Percentiles rank a stretch among this genome's conserved stretches.
Evolutionary conservation across 2,888 invertebrate species (phyloP).

Genomic region (Microctonus hyperodae): DNA sequence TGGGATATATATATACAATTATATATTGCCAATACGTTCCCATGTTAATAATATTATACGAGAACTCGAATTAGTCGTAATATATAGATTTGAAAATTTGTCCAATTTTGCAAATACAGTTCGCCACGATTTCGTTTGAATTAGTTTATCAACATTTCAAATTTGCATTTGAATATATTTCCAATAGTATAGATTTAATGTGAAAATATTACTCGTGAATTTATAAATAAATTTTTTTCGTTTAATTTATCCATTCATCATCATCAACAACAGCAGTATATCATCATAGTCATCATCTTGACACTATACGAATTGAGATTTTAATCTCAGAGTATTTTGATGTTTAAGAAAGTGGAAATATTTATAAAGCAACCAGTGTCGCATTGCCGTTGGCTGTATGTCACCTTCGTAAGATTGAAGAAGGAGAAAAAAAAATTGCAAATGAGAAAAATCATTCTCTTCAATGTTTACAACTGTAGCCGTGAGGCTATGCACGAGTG

Average conservation of each 20-base stretch:
- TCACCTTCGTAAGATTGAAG: slow-evolving; percentile 23
- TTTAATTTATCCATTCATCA: background rate
- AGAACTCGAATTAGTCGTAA: slow-evolving; percentile 17
- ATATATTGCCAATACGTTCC: slow-evolving; percentile 11
- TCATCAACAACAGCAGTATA: background rate
- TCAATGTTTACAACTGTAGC: background rate
- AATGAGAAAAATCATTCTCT: background rate
- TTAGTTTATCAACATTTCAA: background rate
- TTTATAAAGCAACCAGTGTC: slow-evolving; percentile 22
- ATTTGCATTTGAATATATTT: background rate
- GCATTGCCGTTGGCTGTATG: slow-evolving; percentile 29
- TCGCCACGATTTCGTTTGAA: background rate
- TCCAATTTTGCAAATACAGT: background rate
- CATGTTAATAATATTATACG: slow-evolving; percentile 24
- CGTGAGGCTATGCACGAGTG: background rate
- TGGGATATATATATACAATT: background rate
- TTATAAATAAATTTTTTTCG: too few relatives aligned
- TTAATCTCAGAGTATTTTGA: slow-evolving; percentile 17
- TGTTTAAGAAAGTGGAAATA: slow-evolving; percentile 2
- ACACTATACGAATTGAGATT: slow-evolving; percentile 2
- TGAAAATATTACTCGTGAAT: too few relatives aligned
- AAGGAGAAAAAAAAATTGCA: background rate
- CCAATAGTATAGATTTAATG: too few relatives aligned
- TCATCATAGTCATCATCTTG: background rate
- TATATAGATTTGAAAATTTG: background rate